Evolutionary conservation across 2,888 invertebrate genomes (phyloP), one percentile per base, ranked within the genome.

Genomic region (Tenodera sinensis): DNA sequence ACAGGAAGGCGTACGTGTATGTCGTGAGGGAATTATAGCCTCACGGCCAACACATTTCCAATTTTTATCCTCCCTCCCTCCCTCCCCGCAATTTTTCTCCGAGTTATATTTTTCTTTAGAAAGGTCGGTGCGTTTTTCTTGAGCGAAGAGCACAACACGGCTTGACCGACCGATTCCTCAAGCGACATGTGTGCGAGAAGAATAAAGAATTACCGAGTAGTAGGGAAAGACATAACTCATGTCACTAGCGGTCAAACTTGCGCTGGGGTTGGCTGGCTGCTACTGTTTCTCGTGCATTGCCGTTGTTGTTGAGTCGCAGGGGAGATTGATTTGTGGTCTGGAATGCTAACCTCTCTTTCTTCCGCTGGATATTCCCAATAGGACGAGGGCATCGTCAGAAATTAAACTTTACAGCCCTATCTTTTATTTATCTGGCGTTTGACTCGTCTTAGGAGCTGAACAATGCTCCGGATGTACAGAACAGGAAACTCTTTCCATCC

Each of bases 171-270:
- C 91, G 90, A 89, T 91, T 91, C 90, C 90, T 90, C 90, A 85
- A 89, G 90, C 82, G 90, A 89, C 90, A 87, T 84, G 87, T 89
- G 90, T 89, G 90, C 90, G 91, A 91, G 91, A 91, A 92, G 91
- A 91, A 91, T 91, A 92, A 92, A 92, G 92, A 92, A 92, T 92
- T 92, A 92, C 92, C 92, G n/a, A 91, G 92, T 92, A n/a, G n/a
- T 92, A 92, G 90, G 91, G 91, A 92, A 42, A 85, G 89, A 89
- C 89, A 90, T 90, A 90, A 90, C 90, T 87, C 89, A 90, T 87
- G 90, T 90, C 89, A 86, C 86, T 88, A 71, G 42, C 83, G 89
- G 89, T 88, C 89, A 89, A 89, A 89, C 88, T 89, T 89, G 84
- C 71, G 71, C 54, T 71, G 54, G 25, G 54, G 54, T 20, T 71